Evolutionary conservation across 2,888 invertebrate genomes (phyloP), one percentile per base, ranked within the genome.

Genomic region (Amblyjoppa fuscipennis): DNA sequence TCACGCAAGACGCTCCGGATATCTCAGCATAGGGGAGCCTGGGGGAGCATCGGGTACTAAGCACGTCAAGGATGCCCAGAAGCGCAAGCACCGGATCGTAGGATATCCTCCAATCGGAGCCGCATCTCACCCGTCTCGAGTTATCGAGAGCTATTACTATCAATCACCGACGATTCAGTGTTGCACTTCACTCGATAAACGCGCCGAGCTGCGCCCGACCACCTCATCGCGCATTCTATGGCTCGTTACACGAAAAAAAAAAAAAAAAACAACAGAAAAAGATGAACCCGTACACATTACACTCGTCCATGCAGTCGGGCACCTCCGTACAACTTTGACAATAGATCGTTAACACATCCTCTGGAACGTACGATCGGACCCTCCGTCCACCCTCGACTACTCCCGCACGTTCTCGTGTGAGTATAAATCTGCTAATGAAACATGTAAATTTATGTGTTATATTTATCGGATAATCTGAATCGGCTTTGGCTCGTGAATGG

Each of bases 111-210:
- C 61, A 64, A 83, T 73, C 51, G 70, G 41, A 73, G 71, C 74
- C 34, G 81, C 61, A 81, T 83, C 80, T 79, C 75, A 76, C 28
- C 61, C 76, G 69, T 80, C 83, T 90, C 87, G 87, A 90, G 88
- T 88, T 88, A 89, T 88, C 88, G 89, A 88, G 89, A 87, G 89
- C 83, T 82, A 86, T 89, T 89, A 88, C 87, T 88, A 90, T 89
- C 88, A 90, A 91, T 90, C 90, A 87, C 71, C 81, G 75, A 81
- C 77, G 82, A 90, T 89, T 89, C 88, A 87, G 76, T 51, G 76
- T 68, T 76, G 61, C 59, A 73, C 41, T 68, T 83, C 66, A 59
- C 68, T 70, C 68, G 78, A 71, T 53, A 45, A 85, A 78, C 16
- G 45, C 45, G 45, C 79, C 66, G 38, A 20, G 25, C 45, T 16